Percentiles rank a stretch among this genome's conserved stretches.
Evolutionary conservation across 2,113 vertebrate genomes (phyloP).

Genomic region (Callorhinus ursinus): DNA sequence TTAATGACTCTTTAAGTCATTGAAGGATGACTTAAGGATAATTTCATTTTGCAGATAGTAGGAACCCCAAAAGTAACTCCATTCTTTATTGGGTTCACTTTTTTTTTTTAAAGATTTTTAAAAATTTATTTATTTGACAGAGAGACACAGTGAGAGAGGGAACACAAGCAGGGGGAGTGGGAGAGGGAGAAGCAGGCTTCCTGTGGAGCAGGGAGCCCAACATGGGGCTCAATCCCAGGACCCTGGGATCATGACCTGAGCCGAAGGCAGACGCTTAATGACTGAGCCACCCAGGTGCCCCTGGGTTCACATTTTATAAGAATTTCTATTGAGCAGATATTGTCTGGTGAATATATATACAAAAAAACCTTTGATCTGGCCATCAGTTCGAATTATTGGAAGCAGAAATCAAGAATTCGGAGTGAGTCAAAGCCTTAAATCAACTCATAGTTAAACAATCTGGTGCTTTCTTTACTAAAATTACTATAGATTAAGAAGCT

Average conservation of each 20-base stretch:
- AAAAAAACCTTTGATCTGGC: neutral
- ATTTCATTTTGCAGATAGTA: conserved; percentile 32
- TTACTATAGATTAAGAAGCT: neutral
- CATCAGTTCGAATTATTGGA: neutral
- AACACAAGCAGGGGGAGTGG: too few relatives aligned
- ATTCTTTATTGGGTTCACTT: conserved; percentile 24
- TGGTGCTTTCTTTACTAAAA: conserved; percentile 47
- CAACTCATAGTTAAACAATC: neutral
- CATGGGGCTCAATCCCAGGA: too few relatives aligned
- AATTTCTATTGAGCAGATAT: conserved; percentile 41
- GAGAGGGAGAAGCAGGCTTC: too few relatives aligned
- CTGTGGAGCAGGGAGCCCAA: too few relatives aligned
- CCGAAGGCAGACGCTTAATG: too few relatives aligned
- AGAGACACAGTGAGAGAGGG: too few relatives aligned
- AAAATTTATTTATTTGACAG: too few relatives aligned
- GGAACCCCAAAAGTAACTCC: neutral
- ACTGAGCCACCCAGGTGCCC: too few relatives aligned
- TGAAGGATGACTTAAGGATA: conserved; percentile 22
- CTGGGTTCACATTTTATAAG: conserved; percentile 11
- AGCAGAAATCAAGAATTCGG: conserved; percentile 40
- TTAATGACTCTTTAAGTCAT: conserved; percentile 40
- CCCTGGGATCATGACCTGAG: too few relatives aligned
- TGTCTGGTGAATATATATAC: neutral
- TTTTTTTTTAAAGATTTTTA: neutral
- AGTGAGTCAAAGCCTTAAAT: neutral